Base-by-base conservation (phyloP, 2,113 vertebrate species). In the Tenebrosternarchus preto region DNA sequence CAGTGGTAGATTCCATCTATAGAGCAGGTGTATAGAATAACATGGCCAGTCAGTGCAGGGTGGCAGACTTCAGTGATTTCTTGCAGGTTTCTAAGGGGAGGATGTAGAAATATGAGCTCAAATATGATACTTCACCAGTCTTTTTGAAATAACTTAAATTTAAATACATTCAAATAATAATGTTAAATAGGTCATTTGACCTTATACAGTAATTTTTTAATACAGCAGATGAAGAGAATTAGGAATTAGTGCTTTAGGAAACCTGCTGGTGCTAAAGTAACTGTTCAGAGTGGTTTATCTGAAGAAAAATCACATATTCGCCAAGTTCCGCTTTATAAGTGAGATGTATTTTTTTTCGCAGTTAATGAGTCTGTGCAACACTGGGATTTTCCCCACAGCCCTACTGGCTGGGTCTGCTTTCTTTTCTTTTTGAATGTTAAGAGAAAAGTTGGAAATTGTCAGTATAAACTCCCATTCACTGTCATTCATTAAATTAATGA, bases 401-500 rank as follows among this genome's bases (percentile, higher is more conserved):
- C 31, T n/a, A 63, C 43, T 56, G 64, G 66, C 43, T 36, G 20
- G 27, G 39, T 53, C 0, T 5, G 8, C 56, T 64, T 5, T 33
- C 55, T 69, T 63, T 59, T 4, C 36, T 22, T 22, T 24, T 22
- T 27, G 20, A 64, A 27, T 53, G 12, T 31, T 8, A 0, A 24
- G 24, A 27, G 46, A 19, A 29, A 67, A 78, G 74, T 31, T 0
- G 29, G 46, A 57, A 82, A 50, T 29, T 64, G 70, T 50, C 64
- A 72, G 57, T 76, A 71, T 75, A 79, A 56, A 82, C 81, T 64
- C 53, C 31, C 68, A 72, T 60, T 77, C 68, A 15, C 50, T 31
- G 61, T n/a, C n/a, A n/a, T 2, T 79, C 71, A 75, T 75, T 83
- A 83, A 39, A 71, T 83, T 63, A 69, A 80, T 86, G 64, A 72